Percentiles rank a stretch among this genome's conserved stretches.
phyloP scores from a whole-genome alignment of 2,888 invertebrate species.

The Pristionchus exspectatus region DNA sequence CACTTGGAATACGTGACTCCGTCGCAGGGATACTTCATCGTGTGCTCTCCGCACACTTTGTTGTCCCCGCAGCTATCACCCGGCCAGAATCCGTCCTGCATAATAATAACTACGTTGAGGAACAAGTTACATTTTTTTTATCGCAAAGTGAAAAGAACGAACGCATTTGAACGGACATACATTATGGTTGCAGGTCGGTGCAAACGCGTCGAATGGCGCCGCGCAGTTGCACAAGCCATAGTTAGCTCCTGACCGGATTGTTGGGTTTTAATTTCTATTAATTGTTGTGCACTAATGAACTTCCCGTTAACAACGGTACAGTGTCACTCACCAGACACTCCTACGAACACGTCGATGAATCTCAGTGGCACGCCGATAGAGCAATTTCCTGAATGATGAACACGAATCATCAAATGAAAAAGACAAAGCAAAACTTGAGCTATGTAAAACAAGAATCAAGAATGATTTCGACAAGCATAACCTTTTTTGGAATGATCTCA shows the following conservation, averaged over 20 bases:
- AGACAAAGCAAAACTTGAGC: too few relatives aligned
- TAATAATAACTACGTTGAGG: not conserved
- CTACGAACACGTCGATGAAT: conserved; percentile 3
- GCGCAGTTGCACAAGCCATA: not conserved
- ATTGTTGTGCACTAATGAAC: too few relatives aligned
- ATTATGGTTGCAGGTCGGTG: not conserved
- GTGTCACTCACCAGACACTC: not conserved
- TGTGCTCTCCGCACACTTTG: not conserved
- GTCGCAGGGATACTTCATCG: not conserved
- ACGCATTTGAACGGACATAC: not conserved
- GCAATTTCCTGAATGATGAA: not conserved
- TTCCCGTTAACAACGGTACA: too few relatives aligned
- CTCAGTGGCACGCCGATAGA: not conserved
- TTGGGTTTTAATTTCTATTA: not conserved
- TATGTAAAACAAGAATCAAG: too few relatives aligned
- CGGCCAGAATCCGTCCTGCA: not conserved
- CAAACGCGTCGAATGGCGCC: not conserved
- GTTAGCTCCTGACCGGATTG: not conserved
- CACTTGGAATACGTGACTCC: not conserved
- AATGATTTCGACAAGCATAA: too few relatives aligned
- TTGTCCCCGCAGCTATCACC: not conserved
- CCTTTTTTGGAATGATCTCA: not conserved
- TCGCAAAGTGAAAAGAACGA: not conserved
- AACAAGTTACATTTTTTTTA: not conserved
- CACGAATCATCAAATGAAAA: too few relatives aligned